These are phyloP conservation scores for Lasiurus borealis DNA, from an alignment of 2,113 vertebrate species.

Conservation along the genomic window DNA sequence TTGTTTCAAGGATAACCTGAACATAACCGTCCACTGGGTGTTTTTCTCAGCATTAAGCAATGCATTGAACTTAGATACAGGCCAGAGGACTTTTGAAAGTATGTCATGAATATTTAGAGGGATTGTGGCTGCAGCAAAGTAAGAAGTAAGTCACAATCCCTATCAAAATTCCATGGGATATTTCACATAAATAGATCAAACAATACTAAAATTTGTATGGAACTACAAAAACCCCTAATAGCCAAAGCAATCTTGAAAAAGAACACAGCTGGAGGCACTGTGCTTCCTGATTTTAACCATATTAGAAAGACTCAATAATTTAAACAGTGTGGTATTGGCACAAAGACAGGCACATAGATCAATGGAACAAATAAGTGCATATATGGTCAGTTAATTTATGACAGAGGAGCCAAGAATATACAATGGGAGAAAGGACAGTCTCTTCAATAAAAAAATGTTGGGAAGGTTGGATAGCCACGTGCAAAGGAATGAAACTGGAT, in stretches of 20 bases:
- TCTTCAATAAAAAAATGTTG: background rate
- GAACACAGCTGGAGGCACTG: background rate
- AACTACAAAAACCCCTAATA: background rate
- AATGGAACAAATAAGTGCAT: background rate
- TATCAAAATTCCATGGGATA: background rate
- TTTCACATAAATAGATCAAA: background rate
- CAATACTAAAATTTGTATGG: background rate
- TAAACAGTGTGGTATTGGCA: background rate
- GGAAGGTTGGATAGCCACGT: background rate
- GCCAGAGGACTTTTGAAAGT: slow-evolving; percentile 47
- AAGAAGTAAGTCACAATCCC: background rate
- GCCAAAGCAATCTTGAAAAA: background rate
- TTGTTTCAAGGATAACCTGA: background rate
- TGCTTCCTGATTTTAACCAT: background rate
- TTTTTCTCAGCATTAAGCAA: background rate
- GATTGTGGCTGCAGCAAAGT: background rate
- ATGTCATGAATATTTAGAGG: slow-evolving; percentile 5
- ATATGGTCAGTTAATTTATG: background rate
- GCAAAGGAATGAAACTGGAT: background rate
- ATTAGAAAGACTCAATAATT: background rate
- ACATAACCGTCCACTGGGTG: background rate
- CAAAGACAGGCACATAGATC: background rate
- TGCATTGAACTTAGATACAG: slow-evolving; percentile 5
- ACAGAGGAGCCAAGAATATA: background rate
- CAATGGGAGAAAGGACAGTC: background rate